Conservation (phyloP, 2,113 vertebrate species). For the Rhagologus leucostigma region DNA sequence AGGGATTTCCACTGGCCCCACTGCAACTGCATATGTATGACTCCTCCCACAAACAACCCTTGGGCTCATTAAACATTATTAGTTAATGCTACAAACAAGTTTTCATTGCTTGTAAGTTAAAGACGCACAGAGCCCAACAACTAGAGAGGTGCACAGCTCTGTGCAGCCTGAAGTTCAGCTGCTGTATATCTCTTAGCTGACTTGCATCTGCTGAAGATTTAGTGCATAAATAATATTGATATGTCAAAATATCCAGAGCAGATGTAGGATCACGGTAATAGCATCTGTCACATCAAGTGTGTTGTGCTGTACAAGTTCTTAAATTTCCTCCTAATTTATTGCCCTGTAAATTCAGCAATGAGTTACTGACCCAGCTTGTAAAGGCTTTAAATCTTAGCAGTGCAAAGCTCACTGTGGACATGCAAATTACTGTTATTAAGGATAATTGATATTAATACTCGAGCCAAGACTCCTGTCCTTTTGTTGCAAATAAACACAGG, state of each 20-base stretch:
- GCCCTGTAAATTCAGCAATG: not conserved
- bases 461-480: not conserved
- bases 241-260: not conserved
- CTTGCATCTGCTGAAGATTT: not conserved
- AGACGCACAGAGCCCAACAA: not conserved
- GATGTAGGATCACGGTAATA: not conserved
- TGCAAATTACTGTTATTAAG: slow-evolving; percentile 22
- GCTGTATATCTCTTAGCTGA: not conserved
- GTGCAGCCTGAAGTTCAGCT: not conserved
- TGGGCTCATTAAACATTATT: not conserved
- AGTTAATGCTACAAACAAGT: not conserved
- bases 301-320: not conserved
- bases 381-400: not conserved
- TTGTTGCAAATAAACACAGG: not conserved
- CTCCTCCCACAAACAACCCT: not conserved
- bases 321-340: not conserved
- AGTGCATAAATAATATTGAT: not conserved
- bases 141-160: not conserved
- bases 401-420: not conserved
- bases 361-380: not conserved
- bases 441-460: not conserved
- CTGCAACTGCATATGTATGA: not conserved
- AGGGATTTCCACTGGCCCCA: not conserved
- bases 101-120: not conserved
- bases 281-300: not conserved